A percentile compares a stretch with the other conserved stretches of the same genome.
Evolutionary conservation across 2,888 invertebrate genomes (phyloP).

Genomic region (Drosophila quasianomalipes): DNA sequence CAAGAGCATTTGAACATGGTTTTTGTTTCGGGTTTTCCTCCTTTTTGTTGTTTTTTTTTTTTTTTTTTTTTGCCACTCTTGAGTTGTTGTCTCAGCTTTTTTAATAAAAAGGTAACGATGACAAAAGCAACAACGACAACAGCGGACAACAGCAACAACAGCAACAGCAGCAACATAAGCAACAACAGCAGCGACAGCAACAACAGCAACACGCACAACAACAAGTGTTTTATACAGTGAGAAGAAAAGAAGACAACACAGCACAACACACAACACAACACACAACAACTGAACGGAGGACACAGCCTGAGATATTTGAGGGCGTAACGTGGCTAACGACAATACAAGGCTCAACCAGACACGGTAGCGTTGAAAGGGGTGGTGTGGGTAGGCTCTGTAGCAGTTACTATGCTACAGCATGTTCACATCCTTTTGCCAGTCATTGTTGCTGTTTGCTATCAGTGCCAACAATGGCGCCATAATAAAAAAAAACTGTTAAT

Average conservation of each 20-base stretch:
- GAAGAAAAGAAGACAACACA: constrained; percentile 15
- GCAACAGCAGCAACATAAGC: constrained; percentile 11
- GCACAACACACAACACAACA: constrained; percentile 20
- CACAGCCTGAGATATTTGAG: constrained; percentile 42
- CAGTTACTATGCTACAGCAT: constrained; percentile 13
- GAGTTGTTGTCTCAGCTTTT: constrained; percentile 50
- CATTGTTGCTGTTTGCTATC: constrained; percentile 21
- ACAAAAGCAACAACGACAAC: constrained; percentile 30
- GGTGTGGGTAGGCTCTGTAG: neutral
- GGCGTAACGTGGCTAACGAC: constrained; percentile 42
- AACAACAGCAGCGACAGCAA: constrained; percentile 23
- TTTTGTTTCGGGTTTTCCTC: constrained; percentile 8
- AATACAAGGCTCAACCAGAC: constrained; percentile 20
- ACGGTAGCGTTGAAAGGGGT: neutral
- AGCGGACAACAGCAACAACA: neutral
- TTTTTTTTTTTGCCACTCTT: constrained; percentile 24
- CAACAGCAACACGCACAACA: constrained; percentile 32
- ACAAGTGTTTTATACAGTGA: constrained; percentile 47
- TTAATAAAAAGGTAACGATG: constrained; percentile 62
- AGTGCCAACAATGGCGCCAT: constrained; percentile 39
- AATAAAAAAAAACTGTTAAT: constrained; percentile 40
- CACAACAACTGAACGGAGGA: constrained; percentile 17
- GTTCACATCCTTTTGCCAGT: constrained; percentile 34
- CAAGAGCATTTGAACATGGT: neutral
- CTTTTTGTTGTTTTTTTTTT: constrained; percentile 2